Percentiles rank a stretch among this genome's conserved stretches.
These are phyloP conservation scores for Drosophila mimica DNA, from an alignment of 2,888 invertebrate species.

Conservation along the genomic window DNA sequence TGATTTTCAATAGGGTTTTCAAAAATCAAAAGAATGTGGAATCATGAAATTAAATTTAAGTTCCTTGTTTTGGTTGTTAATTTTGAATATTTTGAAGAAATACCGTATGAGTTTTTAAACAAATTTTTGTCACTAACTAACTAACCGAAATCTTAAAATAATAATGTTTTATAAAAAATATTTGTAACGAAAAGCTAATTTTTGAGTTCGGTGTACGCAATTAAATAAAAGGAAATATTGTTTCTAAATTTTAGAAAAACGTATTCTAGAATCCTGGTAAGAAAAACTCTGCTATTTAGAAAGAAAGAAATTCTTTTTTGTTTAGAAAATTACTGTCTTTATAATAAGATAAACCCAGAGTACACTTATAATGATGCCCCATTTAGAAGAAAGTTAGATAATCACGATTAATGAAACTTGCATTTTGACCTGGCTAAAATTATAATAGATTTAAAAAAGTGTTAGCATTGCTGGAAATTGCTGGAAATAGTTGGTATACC, in stretches of 20 bases:
- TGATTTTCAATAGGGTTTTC: background rate
- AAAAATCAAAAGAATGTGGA: background rate
- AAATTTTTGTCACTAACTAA: no score
- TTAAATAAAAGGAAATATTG: background rate
- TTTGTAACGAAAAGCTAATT: background rate
- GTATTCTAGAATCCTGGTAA: accelerated
- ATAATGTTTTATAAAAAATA: background rate
- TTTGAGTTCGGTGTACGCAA: background rate
- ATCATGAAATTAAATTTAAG: background rate
- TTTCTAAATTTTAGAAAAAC: no score
- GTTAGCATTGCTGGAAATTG: background rate
- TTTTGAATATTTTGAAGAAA: background rate
- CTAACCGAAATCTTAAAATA: background rate
- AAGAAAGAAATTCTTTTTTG: background rate
- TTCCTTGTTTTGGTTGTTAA: background rate
- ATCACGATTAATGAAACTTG: background rate
- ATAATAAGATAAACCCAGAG: no score
- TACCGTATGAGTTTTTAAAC: background rate
- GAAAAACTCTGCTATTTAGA: background rate
- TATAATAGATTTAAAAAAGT: background rate
- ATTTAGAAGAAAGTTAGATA: background rate
- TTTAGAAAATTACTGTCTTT: background rate
- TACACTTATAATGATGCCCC: background rate
- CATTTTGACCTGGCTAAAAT: background rate
- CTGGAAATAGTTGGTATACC: background rate